A percentile compares a stretch with the other conserved stretches of the same genome.
Evolutionary conservation across 2,888 invertebrate genomes (phyloP).

Genomic region (Anorthoa munda): DNA sequence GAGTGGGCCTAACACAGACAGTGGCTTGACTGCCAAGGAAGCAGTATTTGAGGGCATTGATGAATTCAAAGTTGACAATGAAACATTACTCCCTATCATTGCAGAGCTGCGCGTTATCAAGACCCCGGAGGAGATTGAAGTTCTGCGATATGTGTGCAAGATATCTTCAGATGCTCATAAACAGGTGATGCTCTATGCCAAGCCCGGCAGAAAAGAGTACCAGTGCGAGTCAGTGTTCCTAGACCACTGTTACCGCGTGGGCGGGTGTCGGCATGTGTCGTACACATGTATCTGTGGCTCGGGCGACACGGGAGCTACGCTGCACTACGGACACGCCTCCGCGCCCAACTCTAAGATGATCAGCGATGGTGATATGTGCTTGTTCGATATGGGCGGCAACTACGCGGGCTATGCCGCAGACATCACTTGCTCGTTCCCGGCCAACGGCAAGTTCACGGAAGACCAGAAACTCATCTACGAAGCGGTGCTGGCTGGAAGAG

Average conservation of each 20-base stretch:
- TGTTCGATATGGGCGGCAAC: slow-evolving; percentile 99
- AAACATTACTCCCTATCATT: slow-evolving; percentile 95
- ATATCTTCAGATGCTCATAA: slow-evolving; percentile 99
- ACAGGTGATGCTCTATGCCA: slow-evolving; percentile 94
- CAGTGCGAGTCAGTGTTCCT: slow-evolving; percentile 96
- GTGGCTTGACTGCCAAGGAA: slow-evolving; percentile 94
- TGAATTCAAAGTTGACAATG: slow-evolving; percentile 94
- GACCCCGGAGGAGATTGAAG: slow-evolving; percentile 96
- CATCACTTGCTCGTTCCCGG: slow-evolving; percentile 99
- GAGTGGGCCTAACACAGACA: slow-evolving; percentile 97
- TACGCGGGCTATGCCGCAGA: slow-evolving; percentile 99
- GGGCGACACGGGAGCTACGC: slow-evolving; percentile 96
- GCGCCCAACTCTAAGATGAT: slow-evolving; percentile 97
- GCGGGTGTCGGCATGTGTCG: slow-evolving; percentile 96
- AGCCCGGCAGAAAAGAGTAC: slow-evolving; percentile 95
- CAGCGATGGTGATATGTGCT: slow-evolving; percentile 96
- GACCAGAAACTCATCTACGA: slow-evolving; percentile 98
- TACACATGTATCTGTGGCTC: slow-evolving; percentile 99
- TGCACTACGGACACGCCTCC: slow-evolving; percentile 99
- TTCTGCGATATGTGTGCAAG: slow-evolving; percentile 97
- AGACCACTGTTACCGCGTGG: slow-evolving; percentile 96
- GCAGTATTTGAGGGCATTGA: slow-evolving; percentile 96
- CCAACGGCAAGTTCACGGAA: slow-evolving; percentile 97
- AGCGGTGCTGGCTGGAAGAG: slow-evolving; percentile 96
- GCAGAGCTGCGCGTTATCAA: slow-evolving; percentile 97